These are phyloP conservation scores for Caenorhabditis angaria DNA, from an alignment of 2,888 invertebrate species.

Conservation along the genomic window DNA sequence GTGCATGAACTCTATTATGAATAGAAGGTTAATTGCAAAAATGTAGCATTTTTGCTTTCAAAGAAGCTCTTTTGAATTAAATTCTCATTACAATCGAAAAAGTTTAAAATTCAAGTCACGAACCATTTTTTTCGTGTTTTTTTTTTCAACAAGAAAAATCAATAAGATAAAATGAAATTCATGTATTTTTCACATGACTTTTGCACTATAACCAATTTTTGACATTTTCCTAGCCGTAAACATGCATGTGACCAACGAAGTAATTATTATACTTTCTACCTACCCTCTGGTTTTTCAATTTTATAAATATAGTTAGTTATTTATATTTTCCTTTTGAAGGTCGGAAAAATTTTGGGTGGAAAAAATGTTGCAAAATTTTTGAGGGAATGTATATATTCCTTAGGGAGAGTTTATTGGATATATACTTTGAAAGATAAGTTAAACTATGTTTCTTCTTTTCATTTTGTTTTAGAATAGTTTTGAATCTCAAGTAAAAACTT, in stretches of 20 bases:
- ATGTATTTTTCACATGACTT: constrained; percentile 1
- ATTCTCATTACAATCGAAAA: not conserved
- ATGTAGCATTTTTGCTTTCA: not conserved
- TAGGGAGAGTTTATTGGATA: too few relatives aligned
- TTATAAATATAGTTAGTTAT: too few relatives aligned
- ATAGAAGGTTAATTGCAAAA: not conserved
- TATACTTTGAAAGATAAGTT: too few relatives aligned
- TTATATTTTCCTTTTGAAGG: too few relatives aligned
- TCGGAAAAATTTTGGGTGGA: too few relatives aligned
- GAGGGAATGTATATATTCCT: too few relatives aligned
- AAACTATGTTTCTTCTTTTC: too few relatives aligned
- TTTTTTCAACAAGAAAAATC: not conserved
- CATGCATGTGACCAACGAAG: not conserved
- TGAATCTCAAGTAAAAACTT: not conserved
- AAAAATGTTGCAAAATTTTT: too few relatives aligned
- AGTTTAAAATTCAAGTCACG: not conserved
- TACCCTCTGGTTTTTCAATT: constrained; percentile 2
- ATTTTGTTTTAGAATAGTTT: too few relatives aligned
- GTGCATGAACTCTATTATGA: not conserved
- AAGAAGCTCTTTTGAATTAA: not conserved
- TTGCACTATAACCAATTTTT: not conserved
- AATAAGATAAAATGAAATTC: not conserved
- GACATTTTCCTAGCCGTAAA: not conserved
- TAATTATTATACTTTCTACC: constrained; percentile 7
- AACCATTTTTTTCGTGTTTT: too few relatives aligned